Percentiles rank a stretch among this genome's conserved stretches.
Conservation (phyloP, 1,140 invertebrate species). For the Plodia interpunctella region DNA sequence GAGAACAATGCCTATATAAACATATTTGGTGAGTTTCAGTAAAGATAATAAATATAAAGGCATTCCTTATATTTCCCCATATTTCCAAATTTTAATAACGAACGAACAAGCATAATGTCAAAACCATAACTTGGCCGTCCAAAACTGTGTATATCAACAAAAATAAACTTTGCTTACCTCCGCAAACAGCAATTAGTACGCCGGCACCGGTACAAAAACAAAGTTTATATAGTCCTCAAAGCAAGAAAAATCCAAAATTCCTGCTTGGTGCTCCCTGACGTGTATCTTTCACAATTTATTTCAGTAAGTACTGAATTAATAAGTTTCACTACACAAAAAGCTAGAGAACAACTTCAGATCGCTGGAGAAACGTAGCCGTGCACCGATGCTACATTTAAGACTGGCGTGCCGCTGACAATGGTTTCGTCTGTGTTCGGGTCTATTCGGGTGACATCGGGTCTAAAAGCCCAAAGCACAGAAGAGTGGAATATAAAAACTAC, state of each 20-base stretch:
- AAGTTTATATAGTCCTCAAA: slow-evolving; percentile 22
- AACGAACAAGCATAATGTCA: not conserved
- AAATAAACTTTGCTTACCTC: slow-evolving; percentile 59
- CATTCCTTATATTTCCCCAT: too few relatives aligned
- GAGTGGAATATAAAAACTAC: not conserved
- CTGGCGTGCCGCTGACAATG: slow-evolving; percentile 27
- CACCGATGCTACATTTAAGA: slow-evolving; percentile 43
- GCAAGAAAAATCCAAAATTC: slow-evolving; percentile 21
- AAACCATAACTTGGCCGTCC: not conserved
- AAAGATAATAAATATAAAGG: too few relatives aligned
- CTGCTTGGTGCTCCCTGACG: not conserved
- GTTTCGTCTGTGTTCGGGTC: slow-evolving; percentile 14
- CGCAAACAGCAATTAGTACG: slow-evolving; percentile 60
- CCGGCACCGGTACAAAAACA: slow-evolving; percentile 40
- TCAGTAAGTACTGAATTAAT: slow-evolving; percentile 6
- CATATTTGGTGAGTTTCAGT: too few relatives aligned
- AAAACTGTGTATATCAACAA: slow-evolving; percentile 17
- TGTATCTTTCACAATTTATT: not conserved
- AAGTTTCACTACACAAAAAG: slow-evolving; percentile 55
- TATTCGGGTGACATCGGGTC: slow-evolving; percentile 5
- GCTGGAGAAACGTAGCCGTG: slow-evolving; percentile 38
- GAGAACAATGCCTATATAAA: too few relatives aligned
- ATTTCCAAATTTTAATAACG: not conserved
- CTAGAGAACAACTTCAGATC: slow-evolving; percentile 54
- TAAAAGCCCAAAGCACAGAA: slow-evolving; percentile 2